Base-by-base conservation (phyloP, 2,113 vertebrate genomes). In the Aptenodytes forsteri region DNA sequence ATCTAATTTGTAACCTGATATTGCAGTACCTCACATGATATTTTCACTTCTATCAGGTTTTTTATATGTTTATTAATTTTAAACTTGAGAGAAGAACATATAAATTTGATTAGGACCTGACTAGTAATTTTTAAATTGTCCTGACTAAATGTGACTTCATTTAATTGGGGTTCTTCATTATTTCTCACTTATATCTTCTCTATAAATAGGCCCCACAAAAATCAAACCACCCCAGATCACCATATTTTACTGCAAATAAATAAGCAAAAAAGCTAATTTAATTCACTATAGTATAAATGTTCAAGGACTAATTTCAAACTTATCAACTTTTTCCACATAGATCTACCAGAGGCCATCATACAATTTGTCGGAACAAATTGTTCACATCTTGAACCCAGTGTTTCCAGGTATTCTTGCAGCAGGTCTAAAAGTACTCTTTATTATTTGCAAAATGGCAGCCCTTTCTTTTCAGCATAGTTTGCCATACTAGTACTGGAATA, bases 341-440 rank as follows among this genome's bases (percentile, higher is more conserved):
- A 12, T 44, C 5, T 40, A 36, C 9, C 5, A 49, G 36, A 54
- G 0, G 0, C 7, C 18, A 13, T 73, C 25, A 46, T 19, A 27
- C 3, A 27, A 22, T 77, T 67, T 64, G 38, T 32, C 1, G 2
- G 42, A 42, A 42, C 17, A 77, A 40, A 77, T 36, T 36, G 6
- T 52, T 11, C 15, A 47, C 20, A 64, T 3, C 8, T 13, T 23
- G 17, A 91, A 82, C 9, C 4, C 20, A 46, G 1, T 50, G 10
- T 52, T 87, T 81, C 25, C 38, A 70, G 27, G 16, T 40, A 3
- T 38, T 76, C 29, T 27, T 58, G 5, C 11, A 50, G n/a, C 13
- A 73, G 13, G 5, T 65, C 23, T 55, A 49, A 67, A 83, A 71
- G 7, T 27, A 8, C 3, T 88, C 12, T 80, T 50, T 38, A 11